A percentile compares a stretch with the other conserved stretches of the same genome.
These are phyloP conservation scores for Chromoteleia sp. DNA, from an alignment of 2,888 invertebrate species.

Conservation along the genomic window DNA sequence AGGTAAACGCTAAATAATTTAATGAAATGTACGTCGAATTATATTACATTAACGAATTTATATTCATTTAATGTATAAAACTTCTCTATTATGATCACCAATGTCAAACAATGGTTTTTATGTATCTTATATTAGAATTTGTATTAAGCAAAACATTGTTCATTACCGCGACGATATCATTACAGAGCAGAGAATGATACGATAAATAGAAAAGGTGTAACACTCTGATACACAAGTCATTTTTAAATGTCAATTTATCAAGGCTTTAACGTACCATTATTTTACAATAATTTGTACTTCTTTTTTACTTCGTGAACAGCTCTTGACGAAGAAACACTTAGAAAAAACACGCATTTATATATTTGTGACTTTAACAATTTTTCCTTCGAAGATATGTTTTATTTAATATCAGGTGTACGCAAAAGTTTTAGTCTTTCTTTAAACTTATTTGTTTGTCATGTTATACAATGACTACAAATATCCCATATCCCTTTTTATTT, in stretches of 20 bases:
- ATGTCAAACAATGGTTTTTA: constrained; percentile 49
- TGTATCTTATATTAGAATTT: constrained; percentile 54
- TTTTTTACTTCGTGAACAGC: constrained; percentile 6
- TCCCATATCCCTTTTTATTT: too few relatives aligned
- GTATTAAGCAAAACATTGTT: constrained; percentile 45
- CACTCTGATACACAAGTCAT: background rate
- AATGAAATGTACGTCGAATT: constrained; percentile 36
- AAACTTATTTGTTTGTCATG: too few relatives aligned
- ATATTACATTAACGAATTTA: constrained; percentile 49
- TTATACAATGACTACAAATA: too few relatives aligned
- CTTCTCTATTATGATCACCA: constrained; percentile 27
- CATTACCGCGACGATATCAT: constrained; percentile 6
- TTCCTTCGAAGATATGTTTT: constrained; percentile 56
- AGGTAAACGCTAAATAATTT: constrained; percentile 47
- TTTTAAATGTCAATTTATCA: constrained; percentile 41
- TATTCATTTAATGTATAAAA: constrained; percentile 55
- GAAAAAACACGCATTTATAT: constrained; percentile 28
- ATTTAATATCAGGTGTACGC: too few relatives aligned
- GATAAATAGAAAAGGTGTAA: constrained; percentile 43
- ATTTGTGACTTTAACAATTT: constrained; percentile 35
- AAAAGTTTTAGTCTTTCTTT: too few relatives aligned
- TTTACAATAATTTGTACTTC: constrained; percentile 45
- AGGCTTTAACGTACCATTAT: constrained; percentile 29
- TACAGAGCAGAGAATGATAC: constrained; percentile 19
- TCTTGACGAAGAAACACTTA: constrained; percentile 33